Evolutionary conservation across 1,140 invertebrate species (phyloP).

Genomic region (Drosophila saltans): DNA sequence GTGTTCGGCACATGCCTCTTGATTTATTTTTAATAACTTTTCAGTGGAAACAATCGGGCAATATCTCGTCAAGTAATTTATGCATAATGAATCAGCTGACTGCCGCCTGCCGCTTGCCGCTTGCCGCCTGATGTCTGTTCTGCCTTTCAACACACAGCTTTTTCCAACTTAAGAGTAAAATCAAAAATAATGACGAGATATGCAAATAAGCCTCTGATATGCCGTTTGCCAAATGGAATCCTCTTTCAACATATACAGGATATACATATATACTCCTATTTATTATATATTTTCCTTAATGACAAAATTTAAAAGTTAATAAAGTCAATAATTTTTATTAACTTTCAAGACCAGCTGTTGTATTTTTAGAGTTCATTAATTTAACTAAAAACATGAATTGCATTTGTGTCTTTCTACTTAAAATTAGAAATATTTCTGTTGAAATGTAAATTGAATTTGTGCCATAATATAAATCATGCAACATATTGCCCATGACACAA

Average conservation of each 20-base stretch:
- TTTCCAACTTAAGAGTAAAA: conserved; percentile 13
- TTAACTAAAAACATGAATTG: neutral
- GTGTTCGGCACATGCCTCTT: neutral
- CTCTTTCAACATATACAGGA: conserved; percentile 1
- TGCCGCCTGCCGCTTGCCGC: neutral
- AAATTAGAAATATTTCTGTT: neutral
- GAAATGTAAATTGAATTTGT: conserved; percentile 15
- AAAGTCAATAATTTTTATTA: conserved; percentile 6
- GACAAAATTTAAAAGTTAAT: neutral
- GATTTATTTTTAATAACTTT: conserved; percentile 23
- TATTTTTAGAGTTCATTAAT: conserved; percentile 7
- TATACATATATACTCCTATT: neutral
- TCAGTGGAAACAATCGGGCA: conserved; percentile 3
- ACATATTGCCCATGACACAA: conserved; percentile 14
- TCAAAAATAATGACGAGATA: conserved; percentile 14
- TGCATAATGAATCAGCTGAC: conserved; percentile 17
- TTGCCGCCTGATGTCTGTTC: too few species aligned
- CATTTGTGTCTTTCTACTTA: neutral
- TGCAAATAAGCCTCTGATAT: conserved; percentile 5
- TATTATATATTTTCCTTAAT: conserved; percentile 1
- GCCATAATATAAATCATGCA: conserved; percentile 17
- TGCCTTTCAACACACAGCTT: neutral
- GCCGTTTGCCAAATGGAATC: conserved; percentile 4
- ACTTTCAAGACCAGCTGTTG: neutral
- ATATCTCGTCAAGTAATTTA: conserved; percentile 15